Base-by-base conservation (phyloP, 2,888 invertebrate species). In the Drosophila paranaensis region DNA sequence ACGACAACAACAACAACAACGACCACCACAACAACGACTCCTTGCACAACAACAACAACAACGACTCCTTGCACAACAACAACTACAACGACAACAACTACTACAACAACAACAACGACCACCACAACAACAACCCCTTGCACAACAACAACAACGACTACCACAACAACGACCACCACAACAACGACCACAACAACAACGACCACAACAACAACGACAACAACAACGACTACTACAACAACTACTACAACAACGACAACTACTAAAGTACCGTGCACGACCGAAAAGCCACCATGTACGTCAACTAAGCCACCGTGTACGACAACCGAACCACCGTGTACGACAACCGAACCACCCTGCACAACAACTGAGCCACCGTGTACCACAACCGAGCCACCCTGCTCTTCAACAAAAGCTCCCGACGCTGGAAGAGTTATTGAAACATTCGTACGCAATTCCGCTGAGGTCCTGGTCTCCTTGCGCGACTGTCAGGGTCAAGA, bases 401-500 rank as follows among this genome's bases (percentile, higher is more conserved):
- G 67, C 11, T 50, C 58, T 0, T 39, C 64, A 37, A 61, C 75
- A 0, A 14, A 6, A 0, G 11, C 51, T 25, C 27, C 61, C 16
- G 13, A 20, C 0, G 3, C 37, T 6, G 27, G 40, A 2, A 46
- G 16, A 11, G n/a, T 25, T 9, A 13, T 37, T 6, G 25, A 37
- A 13, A 11, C 39, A 45, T 0, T 43, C 33, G 40, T 58, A 2
- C 43, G 9, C 4, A 11, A 40, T 0, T 58, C 73, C 35, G 64
- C 60, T 11, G 51, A 54, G 10, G 16, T 25, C 0, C 57, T 80
- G 13, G 6, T 9, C 5, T 64, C 76, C 0, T 9, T 43, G 3
- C 61, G 25, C 27, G 79, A 80, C 39, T 81, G 81, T 27, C 70
- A 58, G 16, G 71, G 74, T 8, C 10, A 69, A 5, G 58, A 69